A percentile compares a stretch with the other conserved stretches of the same genome.
Conservation (phyloP, 1,140 invertebrate genomes). For the Akabosia matsudoensis region DNA sequence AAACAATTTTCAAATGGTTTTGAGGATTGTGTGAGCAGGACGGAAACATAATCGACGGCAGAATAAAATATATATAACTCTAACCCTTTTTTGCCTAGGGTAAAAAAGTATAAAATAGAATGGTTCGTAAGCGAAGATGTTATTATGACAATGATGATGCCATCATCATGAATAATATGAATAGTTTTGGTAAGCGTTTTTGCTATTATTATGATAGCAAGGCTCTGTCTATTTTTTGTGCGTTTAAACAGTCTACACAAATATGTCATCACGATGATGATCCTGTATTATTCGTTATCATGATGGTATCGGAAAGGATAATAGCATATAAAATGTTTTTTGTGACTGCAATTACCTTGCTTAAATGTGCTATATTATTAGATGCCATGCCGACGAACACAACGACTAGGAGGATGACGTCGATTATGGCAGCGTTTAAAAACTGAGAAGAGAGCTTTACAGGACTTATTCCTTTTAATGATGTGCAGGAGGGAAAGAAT, state of each 20-base stretch:
- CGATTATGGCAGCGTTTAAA: no score
- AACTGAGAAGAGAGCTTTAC: no score
- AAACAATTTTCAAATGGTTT: no score
- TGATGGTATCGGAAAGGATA: constrained; percentile 6
- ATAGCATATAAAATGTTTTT: constrained; percentile 21
- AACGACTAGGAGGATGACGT: background rate
- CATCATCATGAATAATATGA: constrained; percentile 24
- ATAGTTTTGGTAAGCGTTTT: background rate
- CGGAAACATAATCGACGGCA: background rate
- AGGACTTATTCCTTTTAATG: no score
- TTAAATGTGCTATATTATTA: constrained; percentile 8
- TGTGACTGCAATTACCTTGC: constrained; percentile 19
- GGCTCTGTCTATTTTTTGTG: background rate
- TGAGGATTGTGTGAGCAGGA: no score
- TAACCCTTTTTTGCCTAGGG: background rate
- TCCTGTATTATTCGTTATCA: background rate
- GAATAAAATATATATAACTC: background rate
- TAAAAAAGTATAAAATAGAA: background rate
- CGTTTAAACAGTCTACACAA: background rate
- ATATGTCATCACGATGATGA: background rate
- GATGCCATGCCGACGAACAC: background rate
- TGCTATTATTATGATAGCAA: background rate
- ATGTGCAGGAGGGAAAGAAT: no score
- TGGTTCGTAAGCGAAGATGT: background rate
- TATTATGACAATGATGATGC: constrained; percentile 15